Evolutionary conservation across 2,888 invertebrate genomes (phyloP).

Genomic region (Drymonia ruficornis): DNA sequence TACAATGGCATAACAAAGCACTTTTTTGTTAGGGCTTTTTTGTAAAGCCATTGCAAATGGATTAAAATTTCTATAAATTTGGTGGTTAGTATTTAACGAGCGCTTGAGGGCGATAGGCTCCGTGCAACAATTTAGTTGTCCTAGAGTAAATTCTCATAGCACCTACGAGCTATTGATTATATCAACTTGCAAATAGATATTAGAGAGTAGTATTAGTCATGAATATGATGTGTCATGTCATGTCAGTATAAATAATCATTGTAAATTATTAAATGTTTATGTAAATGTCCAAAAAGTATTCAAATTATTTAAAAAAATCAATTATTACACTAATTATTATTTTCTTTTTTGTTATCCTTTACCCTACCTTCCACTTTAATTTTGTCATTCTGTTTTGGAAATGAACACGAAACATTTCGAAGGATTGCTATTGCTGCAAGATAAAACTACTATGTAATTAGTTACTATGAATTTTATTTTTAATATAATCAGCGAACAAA

Average conservation of each 20-base stretch:
- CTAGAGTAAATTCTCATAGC: constrained; percentile 80
- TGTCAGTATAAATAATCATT: constrained; percentile 84
- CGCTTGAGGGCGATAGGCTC: constrained; percentile 78
- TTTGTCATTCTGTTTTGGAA: constrained; percentile 14
- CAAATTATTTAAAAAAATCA: constrained; percentile 83
- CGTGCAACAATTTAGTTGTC: constrained; percentile 74
- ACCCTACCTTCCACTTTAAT: constrained; percentile 47
- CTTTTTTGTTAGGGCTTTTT: too few species aligned
- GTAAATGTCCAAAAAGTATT: constrained; percentile 86
- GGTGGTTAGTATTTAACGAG: constrained; percentile 76
- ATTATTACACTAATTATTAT: constrained; percentile 79
- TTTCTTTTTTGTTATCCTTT: constrained; percentile 77
- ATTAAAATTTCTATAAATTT: too few species aligned
- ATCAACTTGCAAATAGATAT: constrained; percentile 80
- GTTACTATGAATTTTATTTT: background rate
- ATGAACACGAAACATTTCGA: background rate
- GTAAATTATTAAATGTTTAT: constrained; percentile 86
- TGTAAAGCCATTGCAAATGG: too few species aligned
- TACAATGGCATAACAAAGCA: too few species aligned
- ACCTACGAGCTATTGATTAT: constrained; percentile 71
- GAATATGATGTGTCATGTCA: constrained; percentile 82
- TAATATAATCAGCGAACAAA: background rate
- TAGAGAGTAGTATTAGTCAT: constrained; percentile 80
- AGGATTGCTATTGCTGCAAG: background rate
- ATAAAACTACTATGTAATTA: background rate